phyloP scores from a whole-genome alignment of 2,888 invertebrate genomes.

The Unio delphinus region DNA sequence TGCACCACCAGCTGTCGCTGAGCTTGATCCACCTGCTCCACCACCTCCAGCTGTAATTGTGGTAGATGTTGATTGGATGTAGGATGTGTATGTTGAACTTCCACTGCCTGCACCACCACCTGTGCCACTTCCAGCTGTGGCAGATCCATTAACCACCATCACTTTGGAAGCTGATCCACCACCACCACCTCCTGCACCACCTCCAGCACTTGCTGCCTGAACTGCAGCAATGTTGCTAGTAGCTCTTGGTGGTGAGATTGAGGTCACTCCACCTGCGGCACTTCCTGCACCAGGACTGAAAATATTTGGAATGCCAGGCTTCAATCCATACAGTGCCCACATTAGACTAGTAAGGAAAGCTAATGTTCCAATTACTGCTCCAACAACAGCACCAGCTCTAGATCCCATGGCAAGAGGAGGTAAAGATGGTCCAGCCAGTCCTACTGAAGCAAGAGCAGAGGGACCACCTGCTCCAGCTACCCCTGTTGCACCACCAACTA shows the following conservation, averaged over 20 bases:
- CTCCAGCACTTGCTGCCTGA: constrained; percentile 45
- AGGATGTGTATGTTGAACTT: constrained; percentile 35
- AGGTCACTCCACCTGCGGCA: constrained; percentile 37
- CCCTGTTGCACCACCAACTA: constrained; percentile 19
- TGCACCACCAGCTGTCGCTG: constrained; percentile 10
- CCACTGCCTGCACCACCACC: constrained; percentile 41
- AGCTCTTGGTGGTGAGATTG: constrained; percentile 56
- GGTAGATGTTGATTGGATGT: constrained; percentile 36
- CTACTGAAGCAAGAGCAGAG: constrained; percentile 28
- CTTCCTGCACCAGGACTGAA: constrained; percentile 39
- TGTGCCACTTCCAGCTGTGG: constrained; percentile 33
- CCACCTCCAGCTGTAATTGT: constrained; percentile 40
- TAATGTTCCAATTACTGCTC: constrained; percentile 54
- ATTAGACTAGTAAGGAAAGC: constrained; percentile 59
- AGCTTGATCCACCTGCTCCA: constrained; percentile 28
- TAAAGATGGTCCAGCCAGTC: constrained; percentile 29
- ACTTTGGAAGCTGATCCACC: constrained; percentile 38
- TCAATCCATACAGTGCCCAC: constrained; percentile 65
- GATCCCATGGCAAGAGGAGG: constrained; percentile 47
- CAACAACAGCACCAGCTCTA: constrained; percentile 59
- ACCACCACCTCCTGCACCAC: constrained; percentile 37
- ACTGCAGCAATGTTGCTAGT: constrained; percentile 50
- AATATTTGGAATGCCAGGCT: constrained; percentile 58
- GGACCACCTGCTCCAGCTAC: constrained; percentile 26
- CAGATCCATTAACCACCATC: constrained; percentile 41